phyloP scores from a whole-genome alignment of 1,140 invertebrate genomes.

The Laupala kohalensis region DNA sequence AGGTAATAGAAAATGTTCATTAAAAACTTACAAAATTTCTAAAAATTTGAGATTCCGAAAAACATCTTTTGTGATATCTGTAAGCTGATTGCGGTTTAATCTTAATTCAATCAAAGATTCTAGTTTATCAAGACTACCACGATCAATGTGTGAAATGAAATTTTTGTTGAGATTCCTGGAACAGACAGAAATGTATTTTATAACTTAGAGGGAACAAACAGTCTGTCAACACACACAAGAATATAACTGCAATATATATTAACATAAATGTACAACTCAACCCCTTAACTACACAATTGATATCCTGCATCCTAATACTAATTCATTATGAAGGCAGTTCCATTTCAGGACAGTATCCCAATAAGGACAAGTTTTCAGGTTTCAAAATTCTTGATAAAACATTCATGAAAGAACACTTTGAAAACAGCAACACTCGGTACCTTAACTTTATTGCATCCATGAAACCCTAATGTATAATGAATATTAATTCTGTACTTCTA shows the following conservation, averaged over 20 bases:
- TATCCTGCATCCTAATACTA: no score
- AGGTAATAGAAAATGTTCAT: slow-evolving; percentile 7
- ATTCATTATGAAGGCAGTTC: no score
- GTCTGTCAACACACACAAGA: no score
- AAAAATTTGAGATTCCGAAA: slow-evolving; percentile 55
- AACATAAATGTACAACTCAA: background rate
- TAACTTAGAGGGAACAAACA: background rate
- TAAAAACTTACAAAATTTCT: slow-evolving; percentile 49
- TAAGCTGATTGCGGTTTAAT: slow-evolving; percentile 67
- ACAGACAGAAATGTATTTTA: slow-evolving; percentile 22
- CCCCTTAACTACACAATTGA: no score
- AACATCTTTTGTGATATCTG: slow-evolving; percentile 49
- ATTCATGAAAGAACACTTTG: background rate
- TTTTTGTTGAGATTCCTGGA: slow-evolving; percentile 62
- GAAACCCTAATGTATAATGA: no score
- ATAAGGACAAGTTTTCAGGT: background rate
- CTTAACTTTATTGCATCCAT: no score
- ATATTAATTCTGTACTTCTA: no score
- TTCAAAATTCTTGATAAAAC: background rate
- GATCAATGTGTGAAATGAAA: slow-evolving; percentile 50
- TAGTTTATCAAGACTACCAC: slow-evolving; percentile 56
- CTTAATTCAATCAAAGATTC: slow-evolving; percentile 57
- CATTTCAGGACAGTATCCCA: background rate
- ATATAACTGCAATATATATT: background rate
- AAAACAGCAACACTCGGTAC: no score